Evolutionary conservation across 2,113 vertebrate species (phyloP), one percentile per base, ranked within the genome.

Genomic region (Prochilodus magdalenae): DNA sequence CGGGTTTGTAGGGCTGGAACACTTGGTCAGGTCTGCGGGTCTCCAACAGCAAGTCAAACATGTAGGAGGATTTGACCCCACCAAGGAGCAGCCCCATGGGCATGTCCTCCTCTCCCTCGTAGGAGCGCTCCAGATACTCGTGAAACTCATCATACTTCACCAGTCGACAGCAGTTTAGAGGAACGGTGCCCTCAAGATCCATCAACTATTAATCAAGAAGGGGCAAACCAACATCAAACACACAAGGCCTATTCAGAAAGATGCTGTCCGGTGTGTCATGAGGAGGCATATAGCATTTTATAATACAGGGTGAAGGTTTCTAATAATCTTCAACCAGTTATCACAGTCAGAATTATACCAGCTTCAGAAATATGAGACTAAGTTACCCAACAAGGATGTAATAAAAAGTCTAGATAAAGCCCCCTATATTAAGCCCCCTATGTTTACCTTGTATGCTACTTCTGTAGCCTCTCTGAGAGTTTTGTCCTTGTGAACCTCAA

Each of bases 121-220:
- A 99, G 0, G 98, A 99, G 66, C 96, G 93, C 81, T 99, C 98
- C 85, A 99, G 92, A 89, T 98, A 99, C 93, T 99, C 98, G 0
- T 99, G 98, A 86, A 99, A 99, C 91, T 99, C 98, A 33, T 99
- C 98, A 0, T 99, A 99, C 81, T 99, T 99, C 79, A 99, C 97
- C 85, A 99, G 92, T 73, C 98, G 97, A 89, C 98, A 99, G 86
- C 97, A 99, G 84, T 97, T 96, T 84, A 97, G 84, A 26, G 96
- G 89, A 87, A 97, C 90, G 0, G 94, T 86, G 3, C 94, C 96
- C 60, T 98, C 97, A 73, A 99, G 93, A 88, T 98, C 97, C 96
- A 99, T 96, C 75, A 99, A 83, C 98, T 99, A 80, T 15, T 2
- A 30, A 78, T 12, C 26, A 27, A 62, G 11, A 30, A 12, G 4